These are phyloP conservation scores for Ctenosaura bakeri DNA, from an alignment of 2,797 vertebrate genomes.

Conservation along the genomic window DNA sequence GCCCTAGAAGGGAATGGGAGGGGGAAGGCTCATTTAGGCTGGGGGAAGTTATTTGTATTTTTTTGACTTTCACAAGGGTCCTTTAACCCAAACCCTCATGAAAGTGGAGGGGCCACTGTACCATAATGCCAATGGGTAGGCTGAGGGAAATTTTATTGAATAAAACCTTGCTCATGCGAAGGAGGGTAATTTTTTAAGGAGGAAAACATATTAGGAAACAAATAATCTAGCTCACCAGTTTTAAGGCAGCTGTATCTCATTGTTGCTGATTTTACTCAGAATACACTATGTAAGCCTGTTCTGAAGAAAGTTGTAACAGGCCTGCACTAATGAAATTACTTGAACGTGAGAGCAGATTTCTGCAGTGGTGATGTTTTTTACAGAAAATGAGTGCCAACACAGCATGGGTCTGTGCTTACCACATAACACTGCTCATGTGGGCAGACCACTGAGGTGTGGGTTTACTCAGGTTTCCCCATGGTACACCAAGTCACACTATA, in stretches of 20 bases:
- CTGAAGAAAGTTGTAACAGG: not conserved
- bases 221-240: not conserved
- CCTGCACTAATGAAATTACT: not conserved
- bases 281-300: not conserved
- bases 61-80: too few species aligned
- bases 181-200: not conserved
- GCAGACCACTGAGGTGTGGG: not conserved
- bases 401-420: not conserved
- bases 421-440: not conserved
- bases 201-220: not conserved
- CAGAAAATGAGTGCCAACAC: not conserved
- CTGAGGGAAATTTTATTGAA: not conserved
- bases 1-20: too few species aligned
- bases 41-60: too few species aligned
- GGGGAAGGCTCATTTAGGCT: too few species aligned
- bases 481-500: not conserved
- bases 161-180: not conserved
- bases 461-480: not conserved
- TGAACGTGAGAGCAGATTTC: not conserved
- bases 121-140: not conserved
- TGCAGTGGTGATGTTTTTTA: not conserved
- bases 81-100: too few species aligned
- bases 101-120: too few species aligned
- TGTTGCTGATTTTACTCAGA: not conserved
- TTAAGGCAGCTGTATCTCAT: too few species aligned